These are phyloP conservation scores for Odontamblyopus rebecca DNA, from an alignment of 2,797 vertebrate species.

Conservation along the genomic window DNA sequence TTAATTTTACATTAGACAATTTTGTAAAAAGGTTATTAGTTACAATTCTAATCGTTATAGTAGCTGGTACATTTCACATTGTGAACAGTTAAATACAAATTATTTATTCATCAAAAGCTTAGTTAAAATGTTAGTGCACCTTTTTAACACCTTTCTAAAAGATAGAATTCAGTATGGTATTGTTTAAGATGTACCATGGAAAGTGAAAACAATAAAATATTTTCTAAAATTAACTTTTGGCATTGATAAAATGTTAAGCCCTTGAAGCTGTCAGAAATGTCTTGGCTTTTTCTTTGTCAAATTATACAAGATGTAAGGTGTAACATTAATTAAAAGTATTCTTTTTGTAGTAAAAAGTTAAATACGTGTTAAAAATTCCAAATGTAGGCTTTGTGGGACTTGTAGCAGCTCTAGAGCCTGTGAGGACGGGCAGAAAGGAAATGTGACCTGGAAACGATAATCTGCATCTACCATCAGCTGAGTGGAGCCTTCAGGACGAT, in stretches of 20 bases:
- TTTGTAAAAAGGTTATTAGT: neutral
- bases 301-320: neutral
- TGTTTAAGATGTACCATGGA: neutral
- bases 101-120: neutral
- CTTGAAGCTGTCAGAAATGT: too few species aligned
- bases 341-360: constrained; percentile 57
- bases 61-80: neutral
- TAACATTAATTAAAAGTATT: constrained; percentile 21
- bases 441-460: constrained; percentile 93
- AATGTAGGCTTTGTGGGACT: constrained; percentile 90
- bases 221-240: neutral
- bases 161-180: neutral
- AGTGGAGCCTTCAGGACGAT: constrained; percentile 81
- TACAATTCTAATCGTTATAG: neutral
- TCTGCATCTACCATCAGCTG: constrained; percentile 92
- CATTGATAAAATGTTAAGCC: neutral
- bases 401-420: constrained; percentile 92
- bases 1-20: neutral
- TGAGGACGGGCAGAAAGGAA: constrained; percentile 87
- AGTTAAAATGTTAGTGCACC: neutral
- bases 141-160: neutral
- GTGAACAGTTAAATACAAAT: constrained; percentile 4
- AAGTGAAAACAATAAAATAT: neutral
- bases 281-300: neutral
- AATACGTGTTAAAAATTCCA: constrained; percentile 87